These are phyloP conservation scores for Anastrepha ludens DNA, from an alignment of 1,140 invertebrate genomes.

Conservation along the genomic window DNA sequence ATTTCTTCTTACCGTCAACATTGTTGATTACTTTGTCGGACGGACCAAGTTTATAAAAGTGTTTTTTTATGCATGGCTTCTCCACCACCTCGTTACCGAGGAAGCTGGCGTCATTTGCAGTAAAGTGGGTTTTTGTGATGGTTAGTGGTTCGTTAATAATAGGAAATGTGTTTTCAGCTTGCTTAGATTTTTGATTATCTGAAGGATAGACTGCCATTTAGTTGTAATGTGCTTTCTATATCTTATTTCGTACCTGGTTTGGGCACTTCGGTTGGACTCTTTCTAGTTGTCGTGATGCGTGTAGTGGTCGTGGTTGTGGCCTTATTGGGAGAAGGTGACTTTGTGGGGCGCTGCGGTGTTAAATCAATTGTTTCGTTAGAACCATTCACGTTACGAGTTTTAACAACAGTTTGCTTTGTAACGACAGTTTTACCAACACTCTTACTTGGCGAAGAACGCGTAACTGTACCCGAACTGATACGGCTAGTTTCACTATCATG, in stretches of 20 bases:
- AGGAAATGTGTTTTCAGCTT: conserved; percentile 69
- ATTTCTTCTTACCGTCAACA: conserved; percentile 53
- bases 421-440: conserved; percentile 62
- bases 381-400: conserved; percentile 61
- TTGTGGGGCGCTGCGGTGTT: conserved; percentile 63
- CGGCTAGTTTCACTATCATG: conserved; percentile 71
- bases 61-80: conserved; percentile 64
- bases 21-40: conserved; percentile 58
- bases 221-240: conserved; percentile 58
- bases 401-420: conserved; percentile 61
- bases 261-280: conserved; percentile 59
- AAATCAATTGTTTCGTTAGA: conserved; percentile 66
- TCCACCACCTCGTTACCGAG: conserved; percentile 57
- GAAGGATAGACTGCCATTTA: conserved; percentile 68
- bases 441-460: conserved; percentile 62
- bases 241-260: conserved; percentile 69
- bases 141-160: conserved; percentile 68
- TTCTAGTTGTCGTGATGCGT: conserved; percentile 55
- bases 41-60: conserved; percentile 69
- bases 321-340: conserved; percentile 61
- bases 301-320: conserved; percentile 57
- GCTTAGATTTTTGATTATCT: conserved; percentile 67
- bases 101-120: conserved; percentile 62
- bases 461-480: conserved; percentile 70
- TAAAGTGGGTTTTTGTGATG: conserved; percentile 57